Conservation (phyloP, 2,113 vertebrate species). For the Nymphicus hollandicus region DNA sequence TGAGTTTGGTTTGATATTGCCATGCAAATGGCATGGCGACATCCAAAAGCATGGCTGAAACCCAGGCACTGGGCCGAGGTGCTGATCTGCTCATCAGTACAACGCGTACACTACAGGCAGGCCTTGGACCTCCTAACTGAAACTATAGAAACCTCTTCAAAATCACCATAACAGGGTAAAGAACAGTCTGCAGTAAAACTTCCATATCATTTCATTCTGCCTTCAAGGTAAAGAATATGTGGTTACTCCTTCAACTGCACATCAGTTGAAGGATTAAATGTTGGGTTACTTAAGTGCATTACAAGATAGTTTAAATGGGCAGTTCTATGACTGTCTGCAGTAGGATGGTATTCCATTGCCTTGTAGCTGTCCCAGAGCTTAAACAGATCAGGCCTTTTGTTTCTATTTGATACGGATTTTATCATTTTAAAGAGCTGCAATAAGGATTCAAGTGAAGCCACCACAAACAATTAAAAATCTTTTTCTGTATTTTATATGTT, state of each 20-base stretch:
- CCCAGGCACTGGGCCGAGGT: background rate
- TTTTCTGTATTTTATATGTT: background rate
- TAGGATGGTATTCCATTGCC: background rate
- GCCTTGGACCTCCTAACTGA: background rate
- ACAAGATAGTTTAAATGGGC: background rate
- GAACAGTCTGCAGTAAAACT: conserved; percentile 1
- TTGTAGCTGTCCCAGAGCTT: background rate
- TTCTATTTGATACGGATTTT: background rate
- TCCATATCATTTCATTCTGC: background rate
- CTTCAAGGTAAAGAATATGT: conserved; percentile 11
- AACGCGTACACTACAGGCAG: background rate
- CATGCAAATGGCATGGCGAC: conserved; percentile 42
- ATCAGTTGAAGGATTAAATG: background rate
- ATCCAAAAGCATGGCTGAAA: conserved; percentile 31
- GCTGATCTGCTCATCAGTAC: background rate
- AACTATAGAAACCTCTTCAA: background rate
- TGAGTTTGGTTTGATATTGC: conserved; percentile 59
- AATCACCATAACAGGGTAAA: background rate
- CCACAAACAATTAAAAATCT: conserved; percentile 30
- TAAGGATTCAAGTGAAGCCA: background rate
- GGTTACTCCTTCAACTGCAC: background rate
- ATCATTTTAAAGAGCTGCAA: background rate
- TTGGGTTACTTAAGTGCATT: background rate
- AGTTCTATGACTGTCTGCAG: background rate
- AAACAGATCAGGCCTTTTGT: background rate